Percentiles rank a stretch among this genome's conserved stretches.
Conservation (phyloP, 2,797 vertebrate species). For the Sternotherus odoratus region DNA sequence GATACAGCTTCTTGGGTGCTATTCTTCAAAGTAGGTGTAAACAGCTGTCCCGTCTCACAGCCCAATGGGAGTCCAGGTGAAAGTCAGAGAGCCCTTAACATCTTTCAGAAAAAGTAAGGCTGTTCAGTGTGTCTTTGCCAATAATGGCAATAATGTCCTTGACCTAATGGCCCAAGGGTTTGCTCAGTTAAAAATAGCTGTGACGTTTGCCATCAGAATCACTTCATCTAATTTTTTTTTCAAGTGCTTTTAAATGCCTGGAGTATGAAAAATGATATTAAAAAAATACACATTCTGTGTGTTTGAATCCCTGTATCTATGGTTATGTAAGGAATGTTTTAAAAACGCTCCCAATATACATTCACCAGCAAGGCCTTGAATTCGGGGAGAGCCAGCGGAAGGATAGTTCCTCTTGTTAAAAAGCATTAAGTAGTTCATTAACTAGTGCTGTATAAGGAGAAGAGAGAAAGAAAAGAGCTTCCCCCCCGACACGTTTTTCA, state of each 20-base stretch:
- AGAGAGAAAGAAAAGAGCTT: conserved; percentile 18
- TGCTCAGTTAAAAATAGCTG: background rate
- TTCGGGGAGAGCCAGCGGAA: conserved; percentile 42
- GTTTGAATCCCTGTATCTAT: background rate
- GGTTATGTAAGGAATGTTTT: conserved; percentile 4
- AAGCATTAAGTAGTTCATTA: background rate
- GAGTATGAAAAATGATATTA: background rate
- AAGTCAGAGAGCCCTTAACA: background rate
- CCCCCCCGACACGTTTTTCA: conserved; percentile 39
- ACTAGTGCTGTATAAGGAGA: background rate
- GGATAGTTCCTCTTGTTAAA: conserved; percentile 14
- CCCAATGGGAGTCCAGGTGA: background rate
- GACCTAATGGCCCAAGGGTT: too few relatives aligned
- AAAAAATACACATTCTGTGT: background rate
- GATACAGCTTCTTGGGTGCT: background rate
- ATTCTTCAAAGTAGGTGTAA: background rate
- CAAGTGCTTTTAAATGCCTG: background rate
- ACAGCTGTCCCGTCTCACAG: background rate
- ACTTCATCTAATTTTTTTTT: background rate
- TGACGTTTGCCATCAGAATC: background rate
- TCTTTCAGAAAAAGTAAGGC: background rate
- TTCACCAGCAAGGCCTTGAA: background rate
- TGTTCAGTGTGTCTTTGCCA: too few relatives aligned
- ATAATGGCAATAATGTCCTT: too few relatives aligned
- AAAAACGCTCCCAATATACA: background rate